Base-by-base conservation (phyloP, 2,797 vertebrate species). In the Pangasius macronema region DNA sequence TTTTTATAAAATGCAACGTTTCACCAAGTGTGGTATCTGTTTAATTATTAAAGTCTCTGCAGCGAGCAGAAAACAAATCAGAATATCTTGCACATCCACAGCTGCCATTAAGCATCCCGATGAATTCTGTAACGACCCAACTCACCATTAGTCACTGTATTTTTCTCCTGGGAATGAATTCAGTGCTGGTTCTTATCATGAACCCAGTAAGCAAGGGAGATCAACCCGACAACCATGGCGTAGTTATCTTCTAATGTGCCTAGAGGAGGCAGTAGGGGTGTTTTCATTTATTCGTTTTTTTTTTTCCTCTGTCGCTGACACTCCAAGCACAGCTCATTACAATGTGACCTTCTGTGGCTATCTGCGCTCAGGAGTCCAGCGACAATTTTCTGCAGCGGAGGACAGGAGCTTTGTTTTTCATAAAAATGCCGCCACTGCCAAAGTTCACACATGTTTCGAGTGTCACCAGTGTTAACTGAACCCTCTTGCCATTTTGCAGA, bases 41-140 rank as follows among this genome's bases (percentile, higher is more conserved):
- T 91, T 88, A 90, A 90, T 86, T 88, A 89, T 89, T 89, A 80
- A 90, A 81, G 70, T 53, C 36, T 86, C 87, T 88, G 89, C 88
- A 87, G 87, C 55, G 77, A 84, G 83, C 72, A 68, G 24, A 88
- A 88, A 89, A 89, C 79, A 83, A 57, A 65, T 85, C 75, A 67
- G 85, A 85, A 84, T 53, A 65, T 68, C 80, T 82, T 81, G 42
- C 39, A 39, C 33, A 57, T 86, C 53, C 73, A 70, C 22, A 0
- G 20, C 51, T 57, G 53, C 77, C 11, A 42, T 81, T 46, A 59
- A n/a, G 59, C 82, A 82, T 77, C 67, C 55, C 24, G 55, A 76
- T 85, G 6, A 82, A 87, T 86, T 84, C 84, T 72, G 53, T 86
- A 86, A 90, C 51, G 73, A 86, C 81, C 63, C 59, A 80, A 49